Conservation (phyloP, 2,888 invertebrate species). For the Pammene aurita region DNA sequence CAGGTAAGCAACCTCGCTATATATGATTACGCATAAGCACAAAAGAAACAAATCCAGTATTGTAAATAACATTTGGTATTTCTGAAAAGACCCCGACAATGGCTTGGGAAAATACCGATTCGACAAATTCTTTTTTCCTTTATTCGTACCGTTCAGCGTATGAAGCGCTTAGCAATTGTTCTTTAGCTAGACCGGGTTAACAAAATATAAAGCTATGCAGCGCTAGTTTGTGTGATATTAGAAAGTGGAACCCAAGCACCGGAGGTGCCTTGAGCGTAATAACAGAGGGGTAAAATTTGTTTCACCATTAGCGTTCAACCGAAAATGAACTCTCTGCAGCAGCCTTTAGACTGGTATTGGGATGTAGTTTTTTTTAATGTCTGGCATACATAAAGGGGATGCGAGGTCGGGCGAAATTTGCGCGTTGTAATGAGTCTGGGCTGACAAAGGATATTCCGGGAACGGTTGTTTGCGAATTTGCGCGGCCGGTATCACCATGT, state of each 20-base stretch:
- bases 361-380: slow-evolving; percentile 61
- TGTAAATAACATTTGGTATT: slow-evolving; percentile 67
- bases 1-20: slow-evolving; percentile 56
- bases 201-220: slow-evolving; percentile 53
- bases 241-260: slow-evolving; percentile 60
- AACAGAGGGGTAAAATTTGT: slow-evolving; percentile 73
- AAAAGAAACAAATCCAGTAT: slow-evolving; percentile 56
- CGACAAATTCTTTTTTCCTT: slow-evolving; percentile 63
- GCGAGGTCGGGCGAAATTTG: slow-evolving; percentile 74
- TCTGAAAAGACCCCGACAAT: slow-evolving; percentile 66
- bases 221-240: slow-evolving; percentile 58
- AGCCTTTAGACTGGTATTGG: slow-evolving; percentile 46
- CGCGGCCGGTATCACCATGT: slow-evolving; percentile 63
- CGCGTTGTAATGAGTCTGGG: slow-evolving; percentile 68
- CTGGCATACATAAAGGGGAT: slow-evolving; percentile 79
- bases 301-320: slow-evolving; percentile 41
- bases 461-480: slow-evolving; percentile 74
- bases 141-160: slow-evolving; percentile 46
- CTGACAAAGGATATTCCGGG: slow-evolving; percentile 78
- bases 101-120: slow-evolving; percentile 68
- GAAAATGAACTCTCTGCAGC: slow-evolving; percentile 44
- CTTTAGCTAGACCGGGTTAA: slow-evolving; percentile 44
- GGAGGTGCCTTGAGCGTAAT: slow-evolving; percentile 59
- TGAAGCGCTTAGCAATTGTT: slow-evolving; percentile 57
- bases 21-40: slow-evolving; percentile 50